Evolutionary conservation across 1,140 invertebrate genomes (phyloP), one percentile per base, ranked within the genome.

Genomic region (Cephus cinctus): DNA sequence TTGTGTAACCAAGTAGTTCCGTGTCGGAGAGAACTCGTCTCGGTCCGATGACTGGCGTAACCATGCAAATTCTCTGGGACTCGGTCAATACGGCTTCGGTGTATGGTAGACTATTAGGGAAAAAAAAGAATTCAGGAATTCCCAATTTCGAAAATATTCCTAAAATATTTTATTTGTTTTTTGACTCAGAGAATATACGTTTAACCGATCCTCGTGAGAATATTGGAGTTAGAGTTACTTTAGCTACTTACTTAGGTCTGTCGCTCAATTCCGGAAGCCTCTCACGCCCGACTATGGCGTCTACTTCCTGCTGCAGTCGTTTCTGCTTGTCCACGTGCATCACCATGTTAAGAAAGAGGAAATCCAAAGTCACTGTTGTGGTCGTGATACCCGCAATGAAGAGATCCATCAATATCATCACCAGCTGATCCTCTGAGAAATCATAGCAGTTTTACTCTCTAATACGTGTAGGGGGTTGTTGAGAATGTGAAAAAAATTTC

Each of bases 301-400:
- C 78, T 12, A 92, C 78, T 67, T 90, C 87, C 0, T 81, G 55
- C 14, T 83, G 82, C 1, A 90, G 66, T 59, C 81, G 82, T 0
- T 73, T 55, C 66, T 94, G 90, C 2, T 89, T 70, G 14, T 86
- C 78, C 45, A 80, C 79, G 49, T 88, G 67, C 31, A 84, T 66
- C 1, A 87, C 67, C 59, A 89, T 81, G n/a, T 81, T 77, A 27
- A 90, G 74, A 21, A 93, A 73, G 1, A 83, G 78, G 71, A 92
- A 88, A 49, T 85, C 82, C 3, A 93, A 59, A 0, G 85, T 83
- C 21, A 79, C 83, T 27, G 86, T 82, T 0, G 89, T 92, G 0
- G 89, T 92, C 46, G 81, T 79, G 0, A 80, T 80, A 5, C 87
- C 87, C 2, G 85, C 87, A 48, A 89, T 81, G 41, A 90, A 83